These are phyloP conservation scores for Basileuterus tristriatus DNA, from an alignment of 2,797 vertebrate species.

Conservation along the genomic window DNA sequence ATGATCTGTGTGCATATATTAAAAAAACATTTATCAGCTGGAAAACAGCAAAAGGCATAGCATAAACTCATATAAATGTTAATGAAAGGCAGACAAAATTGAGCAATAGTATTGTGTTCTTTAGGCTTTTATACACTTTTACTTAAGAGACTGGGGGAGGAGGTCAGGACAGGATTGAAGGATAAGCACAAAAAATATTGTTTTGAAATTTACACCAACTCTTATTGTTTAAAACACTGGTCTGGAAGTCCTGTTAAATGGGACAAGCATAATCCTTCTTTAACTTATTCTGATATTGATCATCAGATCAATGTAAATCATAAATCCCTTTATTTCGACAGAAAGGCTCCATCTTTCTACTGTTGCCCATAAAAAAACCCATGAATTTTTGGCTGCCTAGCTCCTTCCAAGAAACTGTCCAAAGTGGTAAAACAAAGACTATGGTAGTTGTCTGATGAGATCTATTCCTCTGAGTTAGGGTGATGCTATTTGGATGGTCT, in stretches of 20 bases:
- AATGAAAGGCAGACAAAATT: conserved; percentile 46
- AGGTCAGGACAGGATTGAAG: not conserved
- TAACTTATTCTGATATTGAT: not conserved
- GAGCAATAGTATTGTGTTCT: not conserved
- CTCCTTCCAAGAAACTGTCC: not conserved
- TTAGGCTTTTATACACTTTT: not conserved
- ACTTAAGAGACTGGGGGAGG: not conserved
- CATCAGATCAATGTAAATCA: not conserved
- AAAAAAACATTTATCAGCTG: conserved; percentile 56
- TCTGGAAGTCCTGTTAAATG: not conserved
- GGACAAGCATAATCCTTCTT: not conserved
- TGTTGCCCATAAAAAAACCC: not conserved
- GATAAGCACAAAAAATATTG: not conserved
- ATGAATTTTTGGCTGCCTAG: not conserved
- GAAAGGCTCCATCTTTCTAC: not conserved
- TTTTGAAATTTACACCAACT: not conserved
- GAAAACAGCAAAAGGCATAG: conserved; percentile 18
- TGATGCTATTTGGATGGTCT: not conserved
- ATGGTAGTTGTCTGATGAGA: not conserved
- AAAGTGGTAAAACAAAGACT: not conserved
- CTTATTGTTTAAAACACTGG: not conserved
- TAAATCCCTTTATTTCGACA: not conserved
- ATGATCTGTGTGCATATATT: conserved; percentile 21
- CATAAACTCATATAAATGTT: conserved; percentile 33
- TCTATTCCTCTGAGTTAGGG: not conserved